A percentile compares a stretch with the other conserved stretches of the same genome.
Conservation (phyloP, 2,888 invertebrate genomes). For the Hydrotaea diabolus region DNA sequence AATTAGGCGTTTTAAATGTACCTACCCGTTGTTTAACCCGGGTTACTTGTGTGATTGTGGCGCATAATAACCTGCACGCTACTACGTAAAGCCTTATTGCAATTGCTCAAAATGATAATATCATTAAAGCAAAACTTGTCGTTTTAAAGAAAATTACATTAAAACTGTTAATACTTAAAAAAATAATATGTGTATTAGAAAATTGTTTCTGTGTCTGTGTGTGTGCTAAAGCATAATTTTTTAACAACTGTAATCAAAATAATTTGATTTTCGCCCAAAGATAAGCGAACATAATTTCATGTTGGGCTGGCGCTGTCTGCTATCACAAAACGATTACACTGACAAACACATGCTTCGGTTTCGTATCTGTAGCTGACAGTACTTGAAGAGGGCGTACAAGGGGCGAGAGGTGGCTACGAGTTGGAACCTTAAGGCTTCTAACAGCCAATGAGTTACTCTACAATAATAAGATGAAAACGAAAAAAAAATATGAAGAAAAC, state of each 20-base stretch:
- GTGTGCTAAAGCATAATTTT: slow-evolving; percentile 10
- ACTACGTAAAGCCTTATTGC: too few relatives aligned
- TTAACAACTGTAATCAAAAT: slow-evolving; percentile 22
- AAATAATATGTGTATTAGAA: background rate
- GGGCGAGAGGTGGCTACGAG: too few relatives aligned
- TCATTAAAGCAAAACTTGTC: background rate
- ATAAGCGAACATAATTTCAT: background rate
- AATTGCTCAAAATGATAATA: background rate
- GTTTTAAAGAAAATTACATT: background rate
- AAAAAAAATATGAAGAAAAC: background rate
- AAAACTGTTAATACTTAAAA: background rate
- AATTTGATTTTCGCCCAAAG: slow-evolving; percentile 27
- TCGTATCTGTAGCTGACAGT: background rate
- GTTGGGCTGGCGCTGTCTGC: background rate
- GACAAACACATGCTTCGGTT: background rate
- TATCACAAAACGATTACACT: background rate
- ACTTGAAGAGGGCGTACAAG: too few relatives aligned
- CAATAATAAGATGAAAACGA: slow-evolving; percentile 3
- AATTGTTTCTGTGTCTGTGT: background rate
- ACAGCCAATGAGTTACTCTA: background rate
- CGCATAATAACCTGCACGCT: too few relatives aligned
- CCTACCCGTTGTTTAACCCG: too few relatives aligned
- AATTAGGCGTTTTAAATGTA: too few relatives aligned
- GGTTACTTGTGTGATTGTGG: too few relatives aligned
- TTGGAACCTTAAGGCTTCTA: background rate